A percentile compares a stretch with the other conserved stretches of the same genome.
These are phyloP conservation scores for Eudemis profundana DNA, from an alignment of 2,888 invertebrate genomes.

Conservation along the genomic window DNA sequence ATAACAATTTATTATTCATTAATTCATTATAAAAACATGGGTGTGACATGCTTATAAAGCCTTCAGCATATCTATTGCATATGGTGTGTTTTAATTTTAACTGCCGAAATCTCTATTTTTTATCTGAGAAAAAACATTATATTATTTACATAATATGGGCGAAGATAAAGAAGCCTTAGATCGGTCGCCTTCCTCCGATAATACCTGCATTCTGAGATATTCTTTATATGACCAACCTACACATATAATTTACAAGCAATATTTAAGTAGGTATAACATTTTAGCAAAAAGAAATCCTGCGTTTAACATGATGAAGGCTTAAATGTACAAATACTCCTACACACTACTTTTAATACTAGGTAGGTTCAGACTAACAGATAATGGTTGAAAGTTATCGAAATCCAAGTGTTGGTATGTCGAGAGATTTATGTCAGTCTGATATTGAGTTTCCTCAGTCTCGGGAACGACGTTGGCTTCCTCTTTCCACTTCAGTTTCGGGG, in stretches of 20 bases:
- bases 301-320: constrained; percentile 1
- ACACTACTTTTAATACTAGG: constrained; percentile 49
- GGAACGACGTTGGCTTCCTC: constrained; percentile 53
- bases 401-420: constrained; percentile 72
- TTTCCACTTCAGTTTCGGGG: constrained; percentile 64
- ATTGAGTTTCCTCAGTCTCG: constrained; percentile 54
- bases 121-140: too few species aligned
- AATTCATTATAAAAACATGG: constrained; percentile 35
- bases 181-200: too few species aligned
- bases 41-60: constrained; percentile 63
- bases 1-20: constrained; percentile 34
- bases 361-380: constrained; percentile 72
- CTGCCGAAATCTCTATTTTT: too few species aligned
- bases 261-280: background rate
- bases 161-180: too few species aligned
- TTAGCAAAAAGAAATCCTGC: too few species aligned
- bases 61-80: constrained; percentile 7
- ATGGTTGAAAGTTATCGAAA: constrained; percentile 72
- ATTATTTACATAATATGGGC: too few species aligned
- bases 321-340: constrained; percentile 43
- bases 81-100: too few species aligned
- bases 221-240: too few species aligned
- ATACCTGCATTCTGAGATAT: too few species aligned
- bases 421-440: constrained; percentile 55
- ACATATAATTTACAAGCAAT: background rate